A percentile compares a stretch with the other conserved stretches of the same genome.
Conservation (phyloP, 2,888 invertebrate species). For the Caenorhabditis drosophilae region DNA sequence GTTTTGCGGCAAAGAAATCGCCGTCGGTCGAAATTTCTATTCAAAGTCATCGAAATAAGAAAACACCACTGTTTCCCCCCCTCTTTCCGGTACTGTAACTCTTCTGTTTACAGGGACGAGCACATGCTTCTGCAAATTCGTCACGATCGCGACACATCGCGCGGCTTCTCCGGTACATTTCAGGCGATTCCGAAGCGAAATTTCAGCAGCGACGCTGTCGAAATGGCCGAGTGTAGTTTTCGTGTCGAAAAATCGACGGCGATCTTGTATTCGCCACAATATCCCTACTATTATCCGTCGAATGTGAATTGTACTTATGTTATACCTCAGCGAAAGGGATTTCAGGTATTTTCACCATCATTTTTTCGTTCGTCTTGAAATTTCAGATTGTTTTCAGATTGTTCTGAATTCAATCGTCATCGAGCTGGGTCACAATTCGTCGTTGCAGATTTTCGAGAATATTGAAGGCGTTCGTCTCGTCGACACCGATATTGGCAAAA, state of each 20-base stretch:
- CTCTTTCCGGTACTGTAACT: no score
- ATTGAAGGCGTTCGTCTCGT: slow-evolving; percentile 22
- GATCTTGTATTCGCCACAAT: slow-evolving; percentile 20
- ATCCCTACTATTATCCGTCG: slow-evolving; percentile 48
- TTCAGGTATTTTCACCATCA: no score
- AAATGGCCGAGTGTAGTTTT: slow-evolving; percentile 46
- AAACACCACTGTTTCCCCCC: no score
- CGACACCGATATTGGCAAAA: no score
- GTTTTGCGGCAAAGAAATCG: slow-evolving; percentile 48
- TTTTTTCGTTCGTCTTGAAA: no score
- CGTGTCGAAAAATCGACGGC: slow-evolving; percentile 41
- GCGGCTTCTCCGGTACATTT: slow-evolving; percentile 44
- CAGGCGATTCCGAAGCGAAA: slow-evolving; percentile 36
- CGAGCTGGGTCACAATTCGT: slow-evolving; percentile 38
- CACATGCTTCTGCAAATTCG: slow-evolving; percentile 41
- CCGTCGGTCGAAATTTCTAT: slow-evolving; percentile 36
- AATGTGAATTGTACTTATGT: slow-evolving; percentile 45
- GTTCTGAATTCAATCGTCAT: slow-evolving; percentile 26
- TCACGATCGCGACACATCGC: slow-evolving; percentile 30
- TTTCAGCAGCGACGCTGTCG: slow-evolving; percentile 37
- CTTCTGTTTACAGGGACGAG: slow-evolving; percentile 33
- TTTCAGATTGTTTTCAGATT: slow-evolving; percentile 18
- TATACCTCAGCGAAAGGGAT: slow-evolving; percentile 41
- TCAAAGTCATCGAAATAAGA: no score
- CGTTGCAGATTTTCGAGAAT: slow-evolving; percentile 42